Evolutionary conservation across 1,140 invertebrate species (phyloP).

Genomic region (Cyrtorhinus lividipennis): DNA sequence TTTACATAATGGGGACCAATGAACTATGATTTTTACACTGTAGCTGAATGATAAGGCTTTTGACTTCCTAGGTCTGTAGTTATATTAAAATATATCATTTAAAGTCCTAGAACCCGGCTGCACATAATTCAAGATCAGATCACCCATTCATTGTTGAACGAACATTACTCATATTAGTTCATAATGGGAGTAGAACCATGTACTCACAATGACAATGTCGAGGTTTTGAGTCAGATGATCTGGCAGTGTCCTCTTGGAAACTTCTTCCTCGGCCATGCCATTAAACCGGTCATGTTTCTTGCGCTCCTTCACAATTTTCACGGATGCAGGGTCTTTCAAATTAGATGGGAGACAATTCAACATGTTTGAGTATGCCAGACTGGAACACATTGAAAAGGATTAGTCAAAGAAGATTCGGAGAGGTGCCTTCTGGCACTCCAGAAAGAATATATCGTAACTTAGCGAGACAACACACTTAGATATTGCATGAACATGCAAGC

Average conservation of each 20-base stretch:
- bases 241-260: conserved; percentile 76
- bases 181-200: background rate
- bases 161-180: background rate
- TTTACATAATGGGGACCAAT: no score
- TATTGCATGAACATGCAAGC: no score
- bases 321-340: conserved; percentile 25
- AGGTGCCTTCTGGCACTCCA: background rate
- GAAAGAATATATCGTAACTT: background rate
- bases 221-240: conserved; percentile 84
- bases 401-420: background rate
- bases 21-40: no score
- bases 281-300: conserved; percentile 94
- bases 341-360: conserved; percentile 18
- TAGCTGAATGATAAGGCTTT: no score
- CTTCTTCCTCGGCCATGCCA: conserved; percentile 93
- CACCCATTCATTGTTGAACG: background rate
- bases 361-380: conserved; percentile 22
- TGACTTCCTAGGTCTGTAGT: no score
- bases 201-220: conserved; percentile 95
- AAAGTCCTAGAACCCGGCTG: no score
- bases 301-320: conserved; percentile 58
- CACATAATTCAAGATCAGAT: background rate
- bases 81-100: background rate
- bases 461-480: no score
- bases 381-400: conserved; percentile 18